Base-by-base conservation (phyloP, 2,888 invertebrate genomes). In the Auanema freiburgensis region DNA sequence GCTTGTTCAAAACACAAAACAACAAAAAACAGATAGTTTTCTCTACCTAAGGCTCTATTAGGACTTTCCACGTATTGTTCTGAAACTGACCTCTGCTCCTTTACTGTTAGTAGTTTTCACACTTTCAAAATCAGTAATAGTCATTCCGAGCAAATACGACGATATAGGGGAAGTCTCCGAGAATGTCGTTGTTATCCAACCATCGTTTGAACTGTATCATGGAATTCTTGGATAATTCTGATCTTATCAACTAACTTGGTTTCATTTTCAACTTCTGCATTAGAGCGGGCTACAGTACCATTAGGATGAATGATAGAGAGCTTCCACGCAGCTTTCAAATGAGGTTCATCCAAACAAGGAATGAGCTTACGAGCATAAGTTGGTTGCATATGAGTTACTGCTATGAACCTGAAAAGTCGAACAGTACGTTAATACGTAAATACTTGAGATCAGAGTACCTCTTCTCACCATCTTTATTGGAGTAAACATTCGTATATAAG, bases 121-220 rank as follows among this genome's bases (percentile, higher is more conserved):
- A 80, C 87, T 88, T 83, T 68, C 89, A 85, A 89, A 90, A 70
- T 93, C 91, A 83, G 92, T 92, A 1, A 93, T 91, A 0, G 92
- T 89, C 73, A 92, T 89, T 0, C 92, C 91, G 74, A 92, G 90
- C 11, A 92, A 86, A 84, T 93, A 93, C 0, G 93, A 92, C 63
- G 92, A 90, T 92, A 93, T 93, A 84, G 78, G 78, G 1, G 85
- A 84, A 21, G 83, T 83, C 33, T 72, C 67, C 43, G 83, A 76
- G 66, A 77, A 82, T 1, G 87, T 86, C 79, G 92, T 91, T 87
- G 44, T 40, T 41, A 44, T 40, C 62, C 89, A 90, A 0, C 89
- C 86, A 87, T 89, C 91, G 1, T 87, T 87, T 0, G 76, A 72
- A 14, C 57, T 69, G 8, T 16, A 61, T 16, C 25, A 54, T 24